Evolutionary conservation across 2,797 vertebrate species (phyloP).

Genomic region (Tinamus major): DNA sequence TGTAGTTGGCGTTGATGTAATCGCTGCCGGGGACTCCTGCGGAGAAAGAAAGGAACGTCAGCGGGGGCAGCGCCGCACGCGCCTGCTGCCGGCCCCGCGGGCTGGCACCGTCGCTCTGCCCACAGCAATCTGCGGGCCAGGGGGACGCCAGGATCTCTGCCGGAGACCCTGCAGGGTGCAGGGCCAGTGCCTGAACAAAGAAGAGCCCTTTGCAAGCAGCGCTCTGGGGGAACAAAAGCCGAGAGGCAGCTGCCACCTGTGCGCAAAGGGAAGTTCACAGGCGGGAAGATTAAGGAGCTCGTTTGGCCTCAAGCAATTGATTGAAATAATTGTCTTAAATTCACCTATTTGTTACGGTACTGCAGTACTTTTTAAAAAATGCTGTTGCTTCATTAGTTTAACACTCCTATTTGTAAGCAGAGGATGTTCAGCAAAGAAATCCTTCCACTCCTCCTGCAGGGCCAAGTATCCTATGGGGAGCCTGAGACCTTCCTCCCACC

Average conservation of each 20-base stretch:
- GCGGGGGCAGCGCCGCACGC: background rate
- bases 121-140: background rate
- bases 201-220: slow-evolving; percentile 10
- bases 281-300: slow-evolving; percentile 57
- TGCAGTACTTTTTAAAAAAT: slow-evolving; percentile 30
- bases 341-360: slow-evolving; percentile 45
- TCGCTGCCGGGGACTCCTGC: slow-evolving; percentile 92
- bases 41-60: background rate
- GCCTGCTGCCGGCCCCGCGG: background rate
- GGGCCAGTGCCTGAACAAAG: slow-evolving; percentile 7
- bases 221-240: slow-evolving; percentile 30
- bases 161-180: background rate
- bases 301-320: slow-evolving; percentile 45
- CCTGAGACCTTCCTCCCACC: background rate
- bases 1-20: slow-evolving; percentile 96
- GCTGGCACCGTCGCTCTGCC: background rate
- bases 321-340: slow-evolving; percentile 64
- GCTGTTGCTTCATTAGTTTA: slow-evolving; percentile 27
- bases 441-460: background rate
- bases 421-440: background rate
- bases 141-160: background rate
- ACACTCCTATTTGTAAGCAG: background rate
- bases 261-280: slow-evolving; percentile 50
- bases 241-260: slow-evolving; percentile 47
- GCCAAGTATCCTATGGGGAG: background rate